These are phyloP conservation scores for Hylia prasina DNA, from an alignment of 2,113 vertebrate genomes.

Conservation along the genomic window DNA sequence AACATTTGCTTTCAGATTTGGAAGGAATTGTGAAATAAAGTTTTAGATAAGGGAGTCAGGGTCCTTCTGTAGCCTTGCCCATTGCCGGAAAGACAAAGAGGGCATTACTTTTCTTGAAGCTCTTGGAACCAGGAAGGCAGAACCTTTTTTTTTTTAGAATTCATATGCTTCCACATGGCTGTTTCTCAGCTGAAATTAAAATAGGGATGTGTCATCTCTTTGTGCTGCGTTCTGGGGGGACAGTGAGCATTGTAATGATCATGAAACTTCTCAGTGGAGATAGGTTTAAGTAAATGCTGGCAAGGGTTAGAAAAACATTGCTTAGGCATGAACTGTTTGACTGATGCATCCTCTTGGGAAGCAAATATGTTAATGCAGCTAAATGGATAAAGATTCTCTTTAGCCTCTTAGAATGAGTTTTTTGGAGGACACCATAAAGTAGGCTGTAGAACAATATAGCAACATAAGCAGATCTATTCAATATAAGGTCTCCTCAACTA, in stretches of 20 bases:
- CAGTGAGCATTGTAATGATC: background rate
- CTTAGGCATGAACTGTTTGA: background rate
- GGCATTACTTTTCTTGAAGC: background rate
- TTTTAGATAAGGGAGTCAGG: background rate
- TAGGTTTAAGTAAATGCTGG: background rate
- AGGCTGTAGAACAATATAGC: background rate
- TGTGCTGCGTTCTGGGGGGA: background rate
- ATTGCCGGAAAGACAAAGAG: background rate
- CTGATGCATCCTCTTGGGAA: background rate
- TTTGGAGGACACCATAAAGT: background rate
- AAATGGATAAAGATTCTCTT: background rate
- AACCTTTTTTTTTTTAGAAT: background rate
- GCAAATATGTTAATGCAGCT: background rate
- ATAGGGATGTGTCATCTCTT: fast-evolving
- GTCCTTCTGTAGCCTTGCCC: background rate
- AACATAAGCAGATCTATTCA: background rate
- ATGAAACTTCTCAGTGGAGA: background rate
- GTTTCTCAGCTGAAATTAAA: background rate
- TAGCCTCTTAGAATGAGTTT: background rate
- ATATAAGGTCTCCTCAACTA: background rate
- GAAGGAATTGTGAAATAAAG: background rate
- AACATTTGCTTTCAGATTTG: background rate
- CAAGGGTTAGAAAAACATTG: background rate
- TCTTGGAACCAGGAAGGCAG: background rate
- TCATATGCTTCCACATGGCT: background rate